These are phyloP conservation scores for Hedychridium roseum DNA, from an alignment of 2,888 invertebrate species.

Conservation along the genomic window DNA sequence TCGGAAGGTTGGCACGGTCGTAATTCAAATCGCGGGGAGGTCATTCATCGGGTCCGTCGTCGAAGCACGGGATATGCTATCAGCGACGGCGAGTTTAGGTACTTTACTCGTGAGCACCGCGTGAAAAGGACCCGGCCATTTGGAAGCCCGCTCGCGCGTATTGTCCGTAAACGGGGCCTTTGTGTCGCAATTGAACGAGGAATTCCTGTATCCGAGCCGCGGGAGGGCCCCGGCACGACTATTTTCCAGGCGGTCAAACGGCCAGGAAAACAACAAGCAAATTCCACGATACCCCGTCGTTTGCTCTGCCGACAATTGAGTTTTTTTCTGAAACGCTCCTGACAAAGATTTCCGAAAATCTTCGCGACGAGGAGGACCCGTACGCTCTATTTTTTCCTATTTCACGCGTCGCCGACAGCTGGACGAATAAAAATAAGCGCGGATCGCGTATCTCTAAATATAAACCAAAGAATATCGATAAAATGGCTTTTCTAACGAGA, in stretches of 20 bases:
- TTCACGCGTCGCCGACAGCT: conserved; percentile 6
- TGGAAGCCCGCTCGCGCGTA: conserved; percentile 24
- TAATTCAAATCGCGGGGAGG: conserved; percentile 24
- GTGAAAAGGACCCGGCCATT: conserved; percentile 37
- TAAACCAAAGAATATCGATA: too few relatives aligned
- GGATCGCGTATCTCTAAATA: conserved; percentile 25
- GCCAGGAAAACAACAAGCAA: too few relatives aligned
- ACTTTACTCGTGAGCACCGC: conserved; percentile 31
- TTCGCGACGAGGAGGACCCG: too few relatives aligned
- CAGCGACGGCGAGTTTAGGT: conserved; percentile 38
- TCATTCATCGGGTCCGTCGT: conserved; percentile 23
- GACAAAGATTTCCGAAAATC: too few relatives aligned
- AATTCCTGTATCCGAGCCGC: conserved; percentile 30
- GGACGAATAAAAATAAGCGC: conserved; percentile 24
- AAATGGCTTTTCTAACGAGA: too few relatives aligned
- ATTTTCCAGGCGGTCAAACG: too few relatives aligned
- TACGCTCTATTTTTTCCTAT: too few relatives aligned
- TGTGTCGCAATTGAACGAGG: conserved; percentile 41
- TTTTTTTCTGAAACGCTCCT: too few relatives aligned
- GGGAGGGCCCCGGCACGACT: too few relatives aligned
- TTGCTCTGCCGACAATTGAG: too few relatives aligned
- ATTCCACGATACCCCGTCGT: too few relatives aligned
- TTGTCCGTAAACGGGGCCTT: conserved; percentile 43
- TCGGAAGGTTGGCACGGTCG: conserved; percentile 19
- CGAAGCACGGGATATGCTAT: conserved; percentile 27